A percentile compares a stretch with the other conserved stretches of the same genome.
Conservation (phyloP, 1,140 invertebrate genomes). For the Drosophila saltans region DNA sequence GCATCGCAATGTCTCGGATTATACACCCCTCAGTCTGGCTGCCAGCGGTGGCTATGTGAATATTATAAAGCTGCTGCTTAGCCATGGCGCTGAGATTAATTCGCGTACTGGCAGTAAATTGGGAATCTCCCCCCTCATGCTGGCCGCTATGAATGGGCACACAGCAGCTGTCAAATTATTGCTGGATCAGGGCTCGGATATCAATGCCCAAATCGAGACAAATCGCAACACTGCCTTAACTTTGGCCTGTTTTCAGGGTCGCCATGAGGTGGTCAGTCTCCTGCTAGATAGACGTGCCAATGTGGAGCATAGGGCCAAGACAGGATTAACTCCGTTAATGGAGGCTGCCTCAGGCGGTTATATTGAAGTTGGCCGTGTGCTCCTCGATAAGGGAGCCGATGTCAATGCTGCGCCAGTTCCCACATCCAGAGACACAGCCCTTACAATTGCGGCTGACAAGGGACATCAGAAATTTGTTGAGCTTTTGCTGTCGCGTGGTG, state of each 20-base stretch:
- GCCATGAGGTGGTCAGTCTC: constrained; percentile 98
- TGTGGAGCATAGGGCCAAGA: constrained; percentile 99
- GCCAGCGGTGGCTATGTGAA: constrained; percentile 99
- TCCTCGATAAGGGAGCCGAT: constrained; percentile 98
- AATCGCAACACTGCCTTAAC: constrained; percentile 99
- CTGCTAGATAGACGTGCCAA: constrained; percentile 98
- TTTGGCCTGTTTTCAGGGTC: constrained; percentile 99
- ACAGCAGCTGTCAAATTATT: constrained; percentile 95
- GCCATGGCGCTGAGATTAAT: constrained; percentile 98
- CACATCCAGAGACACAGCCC: constrained; percentile 97
- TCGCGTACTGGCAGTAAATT: constrained; percentile 98
- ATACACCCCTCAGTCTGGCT: constrained; percentile 98
- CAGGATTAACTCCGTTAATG: constrained; percentile 99
- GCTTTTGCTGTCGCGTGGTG: constrained; percentile 89
- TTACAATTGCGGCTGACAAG: constrained; percentile 99
- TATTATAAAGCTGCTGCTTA: constrained; percentile 97
- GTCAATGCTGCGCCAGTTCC: constrained; percentile 99
- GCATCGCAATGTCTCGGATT: constrained; percentile 99
- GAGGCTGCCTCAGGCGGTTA: constrained; percentile 99
- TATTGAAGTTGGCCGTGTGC: constrained; percentile 97
- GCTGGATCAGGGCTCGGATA: constrained; percentile 99
- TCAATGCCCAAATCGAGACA: constrained; percentile 99
- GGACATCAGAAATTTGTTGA: constrained; percentile 99
- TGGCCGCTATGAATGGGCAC: constrained; percentile 99
- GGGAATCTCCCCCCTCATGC: constrained; percentile 99